Evolutionary conservation across 2,797 vertebrate species (phyloP).

Genomic region (Alosa sapidissima): DNA sequence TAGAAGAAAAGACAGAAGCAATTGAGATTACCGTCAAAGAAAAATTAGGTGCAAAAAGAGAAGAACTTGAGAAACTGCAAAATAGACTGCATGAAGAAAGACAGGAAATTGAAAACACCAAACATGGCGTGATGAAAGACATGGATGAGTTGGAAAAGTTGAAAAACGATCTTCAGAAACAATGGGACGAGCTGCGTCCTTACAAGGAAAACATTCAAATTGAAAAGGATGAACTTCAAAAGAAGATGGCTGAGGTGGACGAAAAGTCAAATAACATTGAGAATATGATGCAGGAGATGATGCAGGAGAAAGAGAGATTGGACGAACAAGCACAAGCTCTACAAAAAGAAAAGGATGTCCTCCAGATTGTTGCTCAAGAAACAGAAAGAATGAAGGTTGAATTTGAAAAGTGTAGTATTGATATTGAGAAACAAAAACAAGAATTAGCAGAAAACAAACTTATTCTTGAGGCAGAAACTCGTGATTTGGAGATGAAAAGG

Average conservation of each 20-base stretch:
- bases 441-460: too few relatives aligned
- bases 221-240: slow-evolving; percentile 14
- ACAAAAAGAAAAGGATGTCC: neutral
- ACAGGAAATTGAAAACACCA: neutral
- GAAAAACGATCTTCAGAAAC: slow-evolving; percentile 14
- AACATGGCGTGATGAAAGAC: neutral
- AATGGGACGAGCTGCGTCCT: neutral
- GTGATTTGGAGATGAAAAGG: slow-evolving; percentile 39
- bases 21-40: neutral
- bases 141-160: neutral
- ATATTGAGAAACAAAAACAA: too few relatives aligned
- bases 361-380: neutral
- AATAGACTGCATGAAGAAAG: slow-evolving; percentile 26
- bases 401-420: too few relatives aligned
- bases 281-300: neutral
- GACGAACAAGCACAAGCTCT: slow-evolving; percentile 16
- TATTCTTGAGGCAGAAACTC: slow-evolving; percentile 46
- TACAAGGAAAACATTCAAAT: slow-evolving; percentile 24
- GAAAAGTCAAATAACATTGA: neutral
- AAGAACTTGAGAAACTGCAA: slow-evolving; percentile 16
- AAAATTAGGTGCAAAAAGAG: neutral
- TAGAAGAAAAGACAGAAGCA: slow-evolving; percentile 16
- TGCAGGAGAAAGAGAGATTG: neutral
- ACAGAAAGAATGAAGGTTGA: too few relatives aligned
- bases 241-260: neutral